Conservation (phyloP, 2,113 vertebrate species). For the Colistium nudipinnis region DNA sequence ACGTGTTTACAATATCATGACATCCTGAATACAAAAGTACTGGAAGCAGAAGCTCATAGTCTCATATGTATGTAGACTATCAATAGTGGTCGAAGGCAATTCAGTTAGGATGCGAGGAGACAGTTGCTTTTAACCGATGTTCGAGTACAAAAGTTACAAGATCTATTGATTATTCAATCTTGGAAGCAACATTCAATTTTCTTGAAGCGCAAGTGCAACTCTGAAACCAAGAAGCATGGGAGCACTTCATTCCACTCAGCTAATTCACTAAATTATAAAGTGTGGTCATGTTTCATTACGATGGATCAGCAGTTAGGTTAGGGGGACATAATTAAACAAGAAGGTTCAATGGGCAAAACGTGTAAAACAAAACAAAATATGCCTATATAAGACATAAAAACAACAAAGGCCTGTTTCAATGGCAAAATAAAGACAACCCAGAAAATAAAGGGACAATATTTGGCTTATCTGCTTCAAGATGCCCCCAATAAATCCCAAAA, state of each 20-base stretch:
- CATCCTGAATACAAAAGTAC: slow-evolving; percentile 82
- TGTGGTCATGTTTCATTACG: slow-evolving; percentile 15
- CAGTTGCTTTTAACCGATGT: slow-evolving; percentile 79
- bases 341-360: slow-evolving; percentile 11
- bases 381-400: slow-evolving; percentile 30
- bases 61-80: slow-evolving; percentile 59
- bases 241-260: slow-evolving; percentile 62
- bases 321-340: slow-evolving; percentile 3
- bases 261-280: slow-evolving; percentile 44
- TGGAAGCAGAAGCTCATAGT: slow-evolving; percentile 75
- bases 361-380: slow-evolving; percentile 18
- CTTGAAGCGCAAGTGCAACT: slow-evolving; percentile 84
- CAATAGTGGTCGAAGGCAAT: slow-evolving; percentile 86
- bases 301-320: slow-evolving; percentile 19
- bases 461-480: slow-evolving; percentile 42
- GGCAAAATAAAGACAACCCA: slow-evolving; percentile 31
- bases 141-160: slow-evolving; percentile 78
- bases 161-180: slow-evolving; percentile 59
- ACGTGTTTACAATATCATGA: slow-evolving; percentile 83
- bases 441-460: slow-evolving; percentile 40
- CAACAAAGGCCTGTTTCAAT: slow-evolving; percentile 8
- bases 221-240: slow-evolving; percentile 86
- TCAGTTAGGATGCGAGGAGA: slow-evolving; percentile 84
- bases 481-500: slow-evolving; percentile 11
- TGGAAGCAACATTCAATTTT: slow-evolving; percentile 82